A percentile compares a stretch with the other conserved stretches of the same genome.
Conservation (phyloP, 1,140 invertebrate genomes). For the Heliconius hewitsoni region DNA sequence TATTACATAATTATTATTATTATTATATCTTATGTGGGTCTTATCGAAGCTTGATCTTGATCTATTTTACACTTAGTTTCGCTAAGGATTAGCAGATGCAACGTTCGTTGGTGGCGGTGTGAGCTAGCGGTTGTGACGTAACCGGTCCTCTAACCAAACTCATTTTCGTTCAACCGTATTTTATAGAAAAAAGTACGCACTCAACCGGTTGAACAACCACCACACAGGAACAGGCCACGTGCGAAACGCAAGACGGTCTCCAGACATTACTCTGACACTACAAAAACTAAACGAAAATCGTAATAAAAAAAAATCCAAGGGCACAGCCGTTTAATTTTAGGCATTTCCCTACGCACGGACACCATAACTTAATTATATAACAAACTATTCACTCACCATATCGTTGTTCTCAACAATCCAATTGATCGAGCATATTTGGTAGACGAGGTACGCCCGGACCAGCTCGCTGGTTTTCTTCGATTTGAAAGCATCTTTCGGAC, state of each 20-base stretch:
- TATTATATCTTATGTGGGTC: neutral
- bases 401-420: conserved; percentile 97
- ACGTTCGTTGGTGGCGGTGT: neutral
- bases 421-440: conserved; percentile 94
- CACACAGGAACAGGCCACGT: neutral
- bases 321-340: conserved; percentile 55
- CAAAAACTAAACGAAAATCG: neutral
- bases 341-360: conserved; percentile 43
- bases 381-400: conserved; percentile 86
- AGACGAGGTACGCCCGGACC: conserved; percentile 94
- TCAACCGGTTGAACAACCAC: neutral
- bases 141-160: conserved; percentile 19
- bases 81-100: neutral
- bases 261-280: neutral
- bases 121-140: conserved; percentile 31
- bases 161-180: neutral
- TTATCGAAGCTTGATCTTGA: neutral
- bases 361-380: conserved; percentile 50
- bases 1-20: conserved; percentile 1
- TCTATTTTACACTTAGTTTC: neutral
- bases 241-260: neutral
- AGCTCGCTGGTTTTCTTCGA: conserved; percentile 98
- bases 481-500: conserved; percentile 91
- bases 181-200: neutral
- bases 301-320: conserved; percentile 48